Evolutionary conservation across 2,797 vertebrate genomes (phyloP), one percentile per base, ranked within the genome.

Genomic region (Melanotaenia nigrans): DNA sequence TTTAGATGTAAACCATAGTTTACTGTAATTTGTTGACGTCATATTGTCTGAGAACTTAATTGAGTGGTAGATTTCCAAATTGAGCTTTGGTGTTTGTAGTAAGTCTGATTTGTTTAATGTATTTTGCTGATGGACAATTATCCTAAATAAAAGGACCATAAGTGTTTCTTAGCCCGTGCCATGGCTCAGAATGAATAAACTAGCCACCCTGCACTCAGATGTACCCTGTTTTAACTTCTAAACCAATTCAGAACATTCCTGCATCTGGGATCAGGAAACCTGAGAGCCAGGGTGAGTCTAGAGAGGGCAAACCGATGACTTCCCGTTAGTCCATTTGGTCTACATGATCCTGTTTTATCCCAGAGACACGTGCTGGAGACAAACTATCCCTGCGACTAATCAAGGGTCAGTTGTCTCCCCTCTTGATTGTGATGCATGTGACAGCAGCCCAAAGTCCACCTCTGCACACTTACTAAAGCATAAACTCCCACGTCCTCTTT

Each of bases 351-450:
- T 72, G 78, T 65, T 54, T 88, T 86, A 90, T 90, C 86, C 80
- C 70, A 14, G 36, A 42, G 83, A 89, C 90, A 90, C 81, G 81
- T 55, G 84, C 83, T 79, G 65, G 11, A 59, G 83, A 81, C 77
- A 88, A 74, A 55, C 81, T 76, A 91, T 90, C 90, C 76, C 83
- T 65, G 54, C 51, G 54, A 85, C 83, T 82, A 91, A 93, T 89
- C 60, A 56, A 77, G 67, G 88, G 78, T 89, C 83, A 85, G 38
- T 67, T 55, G 77, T 55, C 59, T 68, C 72, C 62, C 61, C 69
- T 68, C 62, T 63, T 57, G 24, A 79, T 70, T 72, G 45, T 38
- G 61, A 83, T 71, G 58, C 57, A 38, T 81, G 68, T 35, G 75
- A 77, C 66, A 32, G 81, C 51, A 22, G 69, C 33, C 69, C 30